Conservation (phyloP, 2,888 invertebrate species). For the Agrotis segetum region DNA sequence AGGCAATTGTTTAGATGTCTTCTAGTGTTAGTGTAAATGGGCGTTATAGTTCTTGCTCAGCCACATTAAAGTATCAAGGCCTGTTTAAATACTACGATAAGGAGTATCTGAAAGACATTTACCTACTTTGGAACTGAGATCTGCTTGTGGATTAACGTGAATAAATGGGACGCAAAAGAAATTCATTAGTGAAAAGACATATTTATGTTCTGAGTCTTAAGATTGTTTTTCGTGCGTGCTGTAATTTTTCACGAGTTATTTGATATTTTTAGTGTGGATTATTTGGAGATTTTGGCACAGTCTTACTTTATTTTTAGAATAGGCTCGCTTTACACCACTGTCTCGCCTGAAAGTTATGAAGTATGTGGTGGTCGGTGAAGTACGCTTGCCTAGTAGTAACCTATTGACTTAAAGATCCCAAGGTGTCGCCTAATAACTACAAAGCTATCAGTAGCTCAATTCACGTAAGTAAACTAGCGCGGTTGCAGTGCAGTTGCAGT, state of each 20-base stretch:
- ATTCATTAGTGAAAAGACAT: conserved; percentile 39
- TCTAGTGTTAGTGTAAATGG: background rate
- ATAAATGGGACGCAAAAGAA: conserved; percentile 42
- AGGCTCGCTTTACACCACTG: no score
- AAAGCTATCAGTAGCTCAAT: no score
- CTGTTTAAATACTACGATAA: conserved; percentile 61
- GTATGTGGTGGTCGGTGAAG: no score
- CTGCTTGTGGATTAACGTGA: conserved; percentile 46
- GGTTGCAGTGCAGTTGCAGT: no score
- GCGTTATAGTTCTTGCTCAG: conserved; percentile 45
- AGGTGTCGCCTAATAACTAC: no score
- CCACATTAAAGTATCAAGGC: conserved; percentile 50
- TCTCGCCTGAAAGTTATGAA: no score
- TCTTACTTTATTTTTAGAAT: no score
- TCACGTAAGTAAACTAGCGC: no score
- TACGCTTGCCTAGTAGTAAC: no score
- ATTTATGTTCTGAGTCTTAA: conserved; percentile 33
- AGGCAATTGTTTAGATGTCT: background rate
- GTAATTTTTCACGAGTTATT: conserved; percentile 2
- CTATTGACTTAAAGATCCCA: no score
- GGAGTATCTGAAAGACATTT: conserved; percentile 53
- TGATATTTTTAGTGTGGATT: background rate
- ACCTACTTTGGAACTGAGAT: conserved; percentile 50
- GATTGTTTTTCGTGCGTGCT: conserved; percentile 27
- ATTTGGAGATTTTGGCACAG: no score